Percentiles rank a stretch among this genome's conserved stretches.
phyloP scores from a whole-genome alignment of 2,888 invertebrate species.

The Meandrusa payeni region DNA sequence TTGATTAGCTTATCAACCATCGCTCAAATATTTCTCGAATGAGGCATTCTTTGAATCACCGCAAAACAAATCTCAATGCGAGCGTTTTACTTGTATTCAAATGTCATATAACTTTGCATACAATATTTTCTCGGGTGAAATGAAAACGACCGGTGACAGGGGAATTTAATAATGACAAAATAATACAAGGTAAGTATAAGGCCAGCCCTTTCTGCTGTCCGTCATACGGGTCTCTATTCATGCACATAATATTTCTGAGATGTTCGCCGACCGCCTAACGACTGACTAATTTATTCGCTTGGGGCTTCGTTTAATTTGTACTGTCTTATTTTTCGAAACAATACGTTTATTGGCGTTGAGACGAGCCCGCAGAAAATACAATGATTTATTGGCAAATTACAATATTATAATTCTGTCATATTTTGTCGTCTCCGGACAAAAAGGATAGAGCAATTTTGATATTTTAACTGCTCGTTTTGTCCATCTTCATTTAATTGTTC shows the following conservation, averaged over 20 bases:
- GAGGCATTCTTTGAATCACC: conserved; percentile 39
- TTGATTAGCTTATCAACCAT: conserved; percentile 25
- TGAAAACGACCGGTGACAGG: conserved; percentile 73
- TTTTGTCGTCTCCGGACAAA: too few relatives aligned
- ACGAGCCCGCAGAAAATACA: background rate
- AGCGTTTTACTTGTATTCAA: conserved; percentile 75
- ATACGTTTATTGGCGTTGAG: background rate
- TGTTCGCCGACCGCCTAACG: conserved; percentile 71
- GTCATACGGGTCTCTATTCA: conserved; percentile 76
- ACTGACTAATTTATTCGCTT: conserved; percentile 69
- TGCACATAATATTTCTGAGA: conserved; percentile 75
- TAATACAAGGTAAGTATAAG: conserved; percentile 78
- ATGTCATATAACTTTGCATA: conserved; percentile 81
- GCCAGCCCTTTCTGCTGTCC: conserved; percentile 79
- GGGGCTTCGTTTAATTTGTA: conserved; percentile 31
- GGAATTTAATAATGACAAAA: conserved; percentile 82
- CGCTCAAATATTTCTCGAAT: conserved; percentile 25
- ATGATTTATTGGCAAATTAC: conserved; percentile 1
- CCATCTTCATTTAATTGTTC: too few relatives aligned
- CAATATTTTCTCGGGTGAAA: conserved; percentile 77
- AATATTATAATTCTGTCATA: conserved; percentile 31
- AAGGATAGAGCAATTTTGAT: too few relatives aligned
- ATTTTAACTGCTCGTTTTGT: too few relatives aligned
- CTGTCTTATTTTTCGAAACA: conserved; percentile 18
- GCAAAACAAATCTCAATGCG: conserved; percentile 56